These are phyloP conservation scores for Caloenas nicobarica DNA, from an alignment of 2,113 vertebrate species.

Conservation along the genomic window DNA sequence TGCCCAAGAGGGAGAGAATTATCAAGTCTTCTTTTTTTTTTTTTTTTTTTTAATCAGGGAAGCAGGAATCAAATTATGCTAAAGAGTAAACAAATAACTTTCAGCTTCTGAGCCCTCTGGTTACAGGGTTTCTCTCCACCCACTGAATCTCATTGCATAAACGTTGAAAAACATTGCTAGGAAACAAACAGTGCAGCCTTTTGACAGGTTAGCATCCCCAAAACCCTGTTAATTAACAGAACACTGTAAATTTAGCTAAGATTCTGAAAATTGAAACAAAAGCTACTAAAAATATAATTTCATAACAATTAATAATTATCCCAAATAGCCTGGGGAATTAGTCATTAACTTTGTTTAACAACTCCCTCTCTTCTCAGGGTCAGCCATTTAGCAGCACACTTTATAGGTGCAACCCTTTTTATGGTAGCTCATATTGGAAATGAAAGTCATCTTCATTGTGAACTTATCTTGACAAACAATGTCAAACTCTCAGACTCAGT, in stretches of 20 bases:
- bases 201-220: background rate
- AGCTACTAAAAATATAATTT: background rate
- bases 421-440: conserved; percentile 33
- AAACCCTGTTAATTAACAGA: background rate
- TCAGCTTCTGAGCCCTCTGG: background rate
- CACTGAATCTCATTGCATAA: background rate
- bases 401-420: background rate
- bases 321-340: background rate
- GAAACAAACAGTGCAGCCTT: background rate
- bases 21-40: background rate
- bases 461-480: conserved; percentile 72
- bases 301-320: background rate
- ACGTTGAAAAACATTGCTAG: background rate
- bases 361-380: background rate
- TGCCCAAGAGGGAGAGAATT: background rate
- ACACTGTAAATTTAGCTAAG: background rate
- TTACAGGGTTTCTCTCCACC: background rate
- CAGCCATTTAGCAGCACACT: background rate
- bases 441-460: conserved; percentile 70
- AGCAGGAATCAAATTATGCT: background rate
- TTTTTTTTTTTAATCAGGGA: background rate
- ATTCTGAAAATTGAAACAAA: background rate
- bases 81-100: conserved; percentile 12
- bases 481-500: conserved; percentile 51
- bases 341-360: background rate